Base-by-base conservation (phyloP, 2,113 vertebrate genomes). In the Heterotis niloticus region DNA sequence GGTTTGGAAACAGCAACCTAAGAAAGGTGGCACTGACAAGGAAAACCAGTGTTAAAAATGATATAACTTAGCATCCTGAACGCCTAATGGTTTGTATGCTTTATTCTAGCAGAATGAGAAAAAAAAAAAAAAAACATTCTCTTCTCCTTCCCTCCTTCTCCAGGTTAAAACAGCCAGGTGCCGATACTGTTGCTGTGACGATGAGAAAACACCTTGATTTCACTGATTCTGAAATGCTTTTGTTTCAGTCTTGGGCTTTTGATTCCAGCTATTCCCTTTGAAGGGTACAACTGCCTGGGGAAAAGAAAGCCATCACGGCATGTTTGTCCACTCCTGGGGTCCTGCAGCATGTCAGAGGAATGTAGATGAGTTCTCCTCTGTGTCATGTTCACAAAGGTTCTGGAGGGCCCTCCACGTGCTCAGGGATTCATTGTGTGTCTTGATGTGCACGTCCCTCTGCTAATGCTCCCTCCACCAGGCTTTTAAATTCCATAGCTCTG, bases 391-490 rank as follows among this genome's bases (percentile, higher is more conserved):
- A 73, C 84, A 84, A 85, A 89, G 87, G 85, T 85, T 83, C 86
- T 90, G 81, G 88, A 88, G 90, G 83, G 86, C 89, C 88, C 90
- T 92, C 88, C 86, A 89, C 84, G 78, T 77, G 86, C 79, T 73
- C 80, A 84, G 87, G 82, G 85, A 84, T 72, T 84, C 89, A 83
- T 86, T 91, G 86, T 91, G 83, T 81, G n/a, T 16, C 77, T 81
- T 80, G 88, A 80, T 84, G 84, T 83, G 83, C 88, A 89, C 88
- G 85, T 89, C 85, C 74, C 85, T 87, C 86, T 81, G 81, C 83
- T 81, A 86, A 78, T 82, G 64, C 82, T 82, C 84, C 88, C 82
- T 82, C 84, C 88, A 86, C 90, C 83, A 86, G 82, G 75, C 84
- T 84, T 88, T 88, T 90, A 91, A 91, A 90, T 84, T 90, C 84